phyloP scores from a whole-genome alignment of 2,113 vertebrate genomes.

The Peucedramus taeniatus region DNA sequence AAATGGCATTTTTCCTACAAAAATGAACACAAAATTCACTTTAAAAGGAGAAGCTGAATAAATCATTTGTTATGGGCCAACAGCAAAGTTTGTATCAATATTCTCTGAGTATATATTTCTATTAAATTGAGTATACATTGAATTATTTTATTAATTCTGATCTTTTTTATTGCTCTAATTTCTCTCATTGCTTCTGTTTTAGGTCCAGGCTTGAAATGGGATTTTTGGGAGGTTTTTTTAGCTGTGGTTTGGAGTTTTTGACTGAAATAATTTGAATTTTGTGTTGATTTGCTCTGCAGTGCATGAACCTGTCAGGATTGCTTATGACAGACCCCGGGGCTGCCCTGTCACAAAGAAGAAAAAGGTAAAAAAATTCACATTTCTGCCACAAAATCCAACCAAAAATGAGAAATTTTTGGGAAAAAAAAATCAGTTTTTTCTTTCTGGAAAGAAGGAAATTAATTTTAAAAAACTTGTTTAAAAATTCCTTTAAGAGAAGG shows the following conservation, averaged over 20 bases:
- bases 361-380: slow-evolving; percentile 66
- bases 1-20: fast-evolving
- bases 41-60: not conserved
- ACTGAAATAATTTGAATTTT: not conserved
- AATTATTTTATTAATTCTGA: not conserved
- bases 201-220: not conserved
- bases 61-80: not conserved
- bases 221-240: not conserved
- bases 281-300: slow-evolving; percentile 63
- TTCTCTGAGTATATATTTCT: no score
- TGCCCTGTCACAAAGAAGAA: slow-evolving; percentile 71
- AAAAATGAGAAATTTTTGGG: not conserved
- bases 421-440: no score
- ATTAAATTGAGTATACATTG: not conserved
- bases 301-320: slow-evolving; percentile 78
- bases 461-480: not conserved
- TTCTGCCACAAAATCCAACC: not conserved
- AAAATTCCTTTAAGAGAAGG: not conserved
- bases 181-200: not conserved
- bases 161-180: not conserved
- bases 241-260: not conserved
- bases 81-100: not conserved
- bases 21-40: not conserved
- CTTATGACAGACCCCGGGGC: slow-evolving; percentile 76
- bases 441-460: not conserved